Conservation (phyloP, 1,140 invertebrate species). For the Teleogryllus occipitalis region DNA sequence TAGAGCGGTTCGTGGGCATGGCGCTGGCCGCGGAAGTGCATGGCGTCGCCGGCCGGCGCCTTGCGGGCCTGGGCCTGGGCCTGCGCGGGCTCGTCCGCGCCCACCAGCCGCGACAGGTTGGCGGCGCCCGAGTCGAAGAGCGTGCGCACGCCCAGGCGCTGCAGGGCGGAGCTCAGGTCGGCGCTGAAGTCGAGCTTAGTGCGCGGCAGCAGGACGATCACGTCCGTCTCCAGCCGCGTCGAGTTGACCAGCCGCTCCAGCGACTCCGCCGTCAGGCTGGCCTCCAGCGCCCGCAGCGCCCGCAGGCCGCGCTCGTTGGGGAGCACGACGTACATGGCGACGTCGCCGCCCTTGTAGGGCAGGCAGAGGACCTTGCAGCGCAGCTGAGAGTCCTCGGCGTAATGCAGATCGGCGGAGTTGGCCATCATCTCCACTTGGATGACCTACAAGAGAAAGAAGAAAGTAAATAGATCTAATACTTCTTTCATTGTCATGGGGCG, state of each 20-base stretch:
- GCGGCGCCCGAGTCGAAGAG: slow-evolving; percentile 49
- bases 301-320: slow-evolving; percentile 43
- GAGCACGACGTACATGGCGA: slow-evolving; percentile 61
- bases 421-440: slow-evolving; percentile 50
- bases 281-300: slow-evolving; percentile 42
- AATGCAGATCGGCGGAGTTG: slow-evolving; percentile 46
- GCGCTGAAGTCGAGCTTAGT: slow-evolving; percentile 45
- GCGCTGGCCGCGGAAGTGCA: neutral
- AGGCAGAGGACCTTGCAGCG: slow-evolving; percentile 53
- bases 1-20: neutral
- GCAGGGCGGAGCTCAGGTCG: slow-evolving; percentile 42
- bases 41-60: neutral
- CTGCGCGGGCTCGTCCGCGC: neutral
- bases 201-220: slow-evolving; percentile 19
- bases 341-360: slow-evolving; percentile 56
- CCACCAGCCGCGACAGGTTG: slow-evolving; percentile 49
- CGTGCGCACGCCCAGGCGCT: slow-evolving; percentile 45
- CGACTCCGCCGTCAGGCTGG: slow-evolving; percentile 37
- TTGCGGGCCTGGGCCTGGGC: neutral
- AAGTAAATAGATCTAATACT: no score
- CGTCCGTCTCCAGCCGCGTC: slow-evolving; percentile 11
- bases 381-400: slow-evolving; percentile 43
- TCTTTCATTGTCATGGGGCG: no score
- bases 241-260: slow-evolving; percentile 44
- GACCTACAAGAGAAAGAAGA: neutral